Conservation (phyloP, 2,888 invertebrate species). For the Scaptomyza flava region DNA sequence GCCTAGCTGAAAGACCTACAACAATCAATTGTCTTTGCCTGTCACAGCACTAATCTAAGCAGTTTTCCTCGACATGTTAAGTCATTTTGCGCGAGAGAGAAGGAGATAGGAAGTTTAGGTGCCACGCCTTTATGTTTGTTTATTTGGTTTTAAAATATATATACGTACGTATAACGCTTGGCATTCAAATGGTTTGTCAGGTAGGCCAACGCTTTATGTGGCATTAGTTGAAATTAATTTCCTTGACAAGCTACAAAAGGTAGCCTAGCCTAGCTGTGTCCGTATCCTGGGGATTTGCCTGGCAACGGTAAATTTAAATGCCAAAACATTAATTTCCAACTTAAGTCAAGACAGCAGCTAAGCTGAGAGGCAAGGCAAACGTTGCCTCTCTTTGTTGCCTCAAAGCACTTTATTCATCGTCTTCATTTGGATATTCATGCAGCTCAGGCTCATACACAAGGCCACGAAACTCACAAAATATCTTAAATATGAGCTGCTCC, state of each 20-base stretch:
- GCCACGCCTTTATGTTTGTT: slow-evolving; percentile 33
- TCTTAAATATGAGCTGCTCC: slow-evolving; percentile 58
- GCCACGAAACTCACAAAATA: slow-evolving; percentile 57
- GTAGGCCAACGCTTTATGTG: slow-evolving; percentile 22
- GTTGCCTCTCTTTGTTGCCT: background rate
- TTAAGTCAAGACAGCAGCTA: too few species aligned
- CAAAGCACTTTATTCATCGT: slow-evolving; percentile 20
- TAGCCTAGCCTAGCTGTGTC: background rate
- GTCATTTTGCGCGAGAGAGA: slow-evolving; percentile 56
- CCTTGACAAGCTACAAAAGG: slow-evolving; percentile 38
- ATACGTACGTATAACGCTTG: slow-evolving; percentile 48
- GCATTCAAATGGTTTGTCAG: slow-evolving; percentile 55
- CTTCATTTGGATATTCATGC: background rate
- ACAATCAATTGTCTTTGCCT: slow-evolving; percentile 46
- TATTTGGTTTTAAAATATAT: slow-evolving; percentile 49
- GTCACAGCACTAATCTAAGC: slow-evolving; percentile 69
- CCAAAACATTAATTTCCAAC: slow-evolving; percentile 22
- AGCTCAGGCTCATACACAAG: slow-evolving; percentile 19
- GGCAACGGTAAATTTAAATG: slow-evolving; percentile 13
- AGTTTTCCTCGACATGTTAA: slow-evolving; percentile 67
- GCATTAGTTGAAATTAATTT: slow-evolving; percentile 72
- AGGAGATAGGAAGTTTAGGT: background rate
- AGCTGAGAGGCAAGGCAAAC: background rate
- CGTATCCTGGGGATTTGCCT: background rate
- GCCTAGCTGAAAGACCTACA: background rate